Conservation (phyloP, 2,888 invertebrate species). For the Mesorhabditis spiculigera region DNA sequence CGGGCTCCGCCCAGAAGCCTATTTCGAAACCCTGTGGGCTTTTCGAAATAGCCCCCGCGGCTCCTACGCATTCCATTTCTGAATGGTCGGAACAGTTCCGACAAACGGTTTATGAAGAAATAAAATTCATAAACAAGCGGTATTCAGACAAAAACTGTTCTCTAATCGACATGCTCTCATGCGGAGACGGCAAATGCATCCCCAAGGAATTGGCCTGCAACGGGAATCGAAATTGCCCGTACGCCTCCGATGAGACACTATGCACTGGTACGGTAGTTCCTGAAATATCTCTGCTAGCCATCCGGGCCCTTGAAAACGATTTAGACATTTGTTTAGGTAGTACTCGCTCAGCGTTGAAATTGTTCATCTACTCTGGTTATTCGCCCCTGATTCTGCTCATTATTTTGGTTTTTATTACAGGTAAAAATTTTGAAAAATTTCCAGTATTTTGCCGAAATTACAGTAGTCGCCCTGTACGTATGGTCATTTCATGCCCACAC, state of each 20-base stretch:
- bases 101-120: background rate
- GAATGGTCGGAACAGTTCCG: too few relatives aligned
- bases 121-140: background rate
- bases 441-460: too few relatives aligned
- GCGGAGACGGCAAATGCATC: conserved; percentile 57
- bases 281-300: background rate
- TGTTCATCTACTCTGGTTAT: conserved; percentile 27
- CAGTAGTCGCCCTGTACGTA: background rate
- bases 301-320: too few relatives aligned
- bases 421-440: too few relatives aligned
- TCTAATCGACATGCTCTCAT: conserved; percentile 41
- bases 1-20: too few relatives aligned
- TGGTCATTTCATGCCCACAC: background rate
- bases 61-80: too few relatives aligned
- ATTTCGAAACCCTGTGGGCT: too few relatives aligned
- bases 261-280: conserved; percentile 12
- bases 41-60: too few relatives aligned
- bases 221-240: conserved; percentile 47
- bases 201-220: conserved; percentile 48
- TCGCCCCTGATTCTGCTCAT: conserved; percentile 37
- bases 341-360: background rate
- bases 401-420: conserved; percentile 25
- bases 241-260: conserved; percentile 42
- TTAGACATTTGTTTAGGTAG: background rate
- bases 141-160: conserved; percentile 53